Percentiles rank a stretch among this genome's conserved stretches.
These are phyloP conservation scores for Drosophila dives DNA, from an alignment of 2,888 invertebrate species.

Conservation along the genomic window DNA sequence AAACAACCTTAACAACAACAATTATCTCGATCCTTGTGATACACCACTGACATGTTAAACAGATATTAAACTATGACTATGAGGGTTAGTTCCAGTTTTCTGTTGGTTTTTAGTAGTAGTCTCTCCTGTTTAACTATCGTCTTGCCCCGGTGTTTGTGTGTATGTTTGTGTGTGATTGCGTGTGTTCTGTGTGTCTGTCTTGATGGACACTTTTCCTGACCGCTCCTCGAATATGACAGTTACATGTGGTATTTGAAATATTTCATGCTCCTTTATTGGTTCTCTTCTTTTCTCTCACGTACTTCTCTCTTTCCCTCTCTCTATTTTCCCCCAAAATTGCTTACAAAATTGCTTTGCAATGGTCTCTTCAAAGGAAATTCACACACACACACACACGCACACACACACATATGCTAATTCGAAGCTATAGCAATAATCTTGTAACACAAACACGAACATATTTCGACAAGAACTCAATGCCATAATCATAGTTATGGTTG, in stretches of 20 bases:
- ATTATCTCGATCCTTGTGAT: slow-evolving; percentile 23
- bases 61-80: slow-evolving; percentile 75
- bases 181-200: slow-evolving; percentile 7
- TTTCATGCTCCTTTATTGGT: slow-evolving; percentile 34
- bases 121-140: background rate
- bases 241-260: slow-evolving; percentile 60
- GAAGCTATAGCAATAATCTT: slow-evolving; percentile 1
- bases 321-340: slow-evolving; percentile 18
- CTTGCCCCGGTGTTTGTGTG: background rate
- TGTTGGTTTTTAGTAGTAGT: slow-evolving; percentile 33
- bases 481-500: background rate
- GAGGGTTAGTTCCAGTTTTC: slow-evolving; percentile 50
- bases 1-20: slow-evolving; percentile 25
- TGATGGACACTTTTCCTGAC: slow-evolving; percentile 38
- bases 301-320: background rate
- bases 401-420: slow-evolving; percentile 2
- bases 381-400: background rate
- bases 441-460: background rate
- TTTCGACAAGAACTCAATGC: background rate
- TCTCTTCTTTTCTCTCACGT: background rate
- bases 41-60: slow-evolving; percentile 73
- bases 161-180: slow-evolving; percentile 25
- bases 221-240: slow-evolving; percentile 69
- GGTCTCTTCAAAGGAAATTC: slow-evolving; percentile 7
- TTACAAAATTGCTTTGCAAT: slow-evolving; percentile 35